Percentiles rank a stretch among this genome's conserved stretches.
Evolutionary conservation across 2,113 vertebrate genomes (phyloP).

Genomic region (Psittacula cyanocephala): DNA sequence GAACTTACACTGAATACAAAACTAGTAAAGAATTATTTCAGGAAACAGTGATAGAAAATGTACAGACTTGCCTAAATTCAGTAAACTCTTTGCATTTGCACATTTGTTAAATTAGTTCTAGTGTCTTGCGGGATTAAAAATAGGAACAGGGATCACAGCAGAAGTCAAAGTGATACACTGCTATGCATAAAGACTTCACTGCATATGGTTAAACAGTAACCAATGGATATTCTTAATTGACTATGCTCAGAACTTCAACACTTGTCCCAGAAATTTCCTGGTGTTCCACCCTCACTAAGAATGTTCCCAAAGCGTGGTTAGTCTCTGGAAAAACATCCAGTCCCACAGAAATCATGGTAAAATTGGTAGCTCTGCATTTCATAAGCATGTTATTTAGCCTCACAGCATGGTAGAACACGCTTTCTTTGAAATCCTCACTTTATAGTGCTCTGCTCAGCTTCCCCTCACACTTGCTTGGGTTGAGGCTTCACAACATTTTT

Average conservation of each 20-base stretch:
- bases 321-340: not conserved
- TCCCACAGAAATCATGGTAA: not conserved
- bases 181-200: not conserved
- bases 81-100: not conserved
- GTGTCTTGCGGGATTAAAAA: not conserved
- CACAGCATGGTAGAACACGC: not conserved
- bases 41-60: not conserved
- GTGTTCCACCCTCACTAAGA: not conserved
- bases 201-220: not conserved
- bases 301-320: not conserved
- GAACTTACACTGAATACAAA: not conserved
- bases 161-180: not conserved
- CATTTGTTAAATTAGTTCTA: not conserved
- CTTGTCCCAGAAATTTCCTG: not conserved
- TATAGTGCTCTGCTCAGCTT: not conserved
- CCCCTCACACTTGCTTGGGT: not conserved
- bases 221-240: not conserved
- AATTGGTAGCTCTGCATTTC: not conserved
- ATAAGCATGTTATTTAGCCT: not conserved
- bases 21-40: not conserved
- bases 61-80: not conserved
- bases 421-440: not conserved
- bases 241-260: not conserved
- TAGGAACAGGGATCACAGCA: not conserved
- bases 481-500: not conserved